Conservation (phyloP, 2,888 invertebrate genomes). For the Spialia ferax region DNA sequence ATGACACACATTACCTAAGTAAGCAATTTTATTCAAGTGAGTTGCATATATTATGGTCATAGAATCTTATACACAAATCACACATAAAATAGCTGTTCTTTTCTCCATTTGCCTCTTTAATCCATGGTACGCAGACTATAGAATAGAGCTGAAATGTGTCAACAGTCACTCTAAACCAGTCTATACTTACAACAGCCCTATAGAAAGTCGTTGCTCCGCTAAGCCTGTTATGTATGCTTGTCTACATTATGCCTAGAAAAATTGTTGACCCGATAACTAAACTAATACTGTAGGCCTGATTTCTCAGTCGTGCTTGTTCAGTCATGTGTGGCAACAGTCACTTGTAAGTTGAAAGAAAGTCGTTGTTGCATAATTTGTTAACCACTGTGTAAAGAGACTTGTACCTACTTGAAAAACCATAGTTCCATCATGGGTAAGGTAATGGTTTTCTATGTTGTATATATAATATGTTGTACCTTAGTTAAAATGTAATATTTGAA, state of each 20-base stretch:
- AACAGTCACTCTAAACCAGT: slow-evolving; percentile 29
- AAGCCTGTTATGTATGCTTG: slow-evolving; percentile 36
- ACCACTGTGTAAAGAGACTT: not conserved
- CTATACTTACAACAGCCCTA: slow-evolving; percentile 7
- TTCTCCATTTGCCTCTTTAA: no score
- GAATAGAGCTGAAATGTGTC: slow-evolving; percentile 31
- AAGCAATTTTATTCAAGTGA: no score
- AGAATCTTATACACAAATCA: no score
- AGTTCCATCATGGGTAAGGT: slow-evolving; percentile 29
- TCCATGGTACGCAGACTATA: not conserved
- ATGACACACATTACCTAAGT: no score
- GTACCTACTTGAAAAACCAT: no score
- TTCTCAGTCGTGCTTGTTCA: slow-evolving; percentile 18
- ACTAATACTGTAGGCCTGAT: slow-evolving; percentile 6
- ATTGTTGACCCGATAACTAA: slow-evolving; percentile 35
- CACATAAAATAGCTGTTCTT: no score
- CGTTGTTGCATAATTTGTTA: not conserved
- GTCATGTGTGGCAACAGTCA: slow-evolving; percentile 17
- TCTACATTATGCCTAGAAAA: slow-evolving; percentile 35
- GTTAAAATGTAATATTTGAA: not conserved
- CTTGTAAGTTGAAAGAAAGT: not conserved
- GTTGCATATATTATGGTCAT: no score
- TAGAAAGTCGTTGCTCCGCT: slow-evolving; percentile 35
- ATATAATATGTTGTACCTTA: not conserved
- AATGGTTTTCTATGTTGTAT: not conserved